These are phyloP conservation scores for Conus canariensis DNA, from an alignment of 2,888 invertebrate genomes.

Conservation along the genomic window DNA sequence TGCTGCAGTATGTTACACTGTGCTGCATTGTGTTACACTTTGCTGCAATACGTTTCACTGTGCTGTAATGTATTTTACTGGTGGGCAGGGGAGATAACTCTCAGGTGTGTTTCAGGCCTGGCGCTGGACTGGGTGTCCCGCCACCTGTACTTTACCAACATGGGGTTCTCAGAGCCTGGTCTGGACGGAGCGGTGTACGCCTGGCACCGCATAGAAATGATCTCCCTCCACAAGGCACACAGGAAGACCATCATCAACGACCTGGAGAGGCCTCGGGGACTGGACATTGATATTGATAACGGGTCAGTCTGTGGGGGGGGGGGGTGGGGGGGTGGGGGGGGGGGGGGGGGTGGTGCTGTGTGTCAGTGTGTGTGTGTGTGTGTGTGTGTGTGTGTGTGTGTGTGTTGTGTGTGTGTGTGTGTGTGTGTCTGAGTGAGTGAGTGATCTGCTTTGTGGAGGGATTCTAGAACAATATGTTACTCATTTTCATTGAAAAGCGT, in stretches of 20 bases:
- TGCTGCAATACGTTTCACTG: no score
- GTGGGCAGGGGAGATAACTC: no score
- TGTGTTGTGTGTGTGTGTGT: not conserved
- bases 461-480: no score
- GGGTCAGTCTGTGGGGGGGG: slow-evolving; percentile 14
- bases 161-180: slow-evolving; percentile 60
- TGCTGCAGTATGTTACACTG: no score
- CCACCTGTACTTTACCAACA: slow-evolving; percentile 72
- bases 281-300: slow-evolving; percentile 63
- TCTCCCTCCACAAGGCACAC: slow-evolving; percentile 60
- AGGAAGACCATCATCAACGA: slow-evolving; percentile 61
- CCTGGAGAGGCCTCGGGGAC: slow-evolving; percentile 64
- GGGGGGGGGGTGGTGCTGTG: not conserved
- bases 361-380: not conserved
- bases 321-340: not conserved
- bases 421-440: no score
- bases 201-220: slow-evolving; percentile 71
- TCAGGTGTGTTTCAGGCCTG: slow-evolving; percentile 57
- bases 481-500: no score
- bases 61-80: no score
- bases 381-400: not conserved
- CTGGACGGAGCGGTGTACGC: slow-evolving; percentile 63
- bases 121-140: slow-evolving; percentile 65
- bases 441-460: no score
- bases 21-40: no score